A percentile compares a stretch with the other conserved stretches of the same genome.
These are phyloP conservation scores for Xylota sylvarum DNA, from an alignment of 2,888 invertebrate species.

Conservation along the genomic window DNA sequence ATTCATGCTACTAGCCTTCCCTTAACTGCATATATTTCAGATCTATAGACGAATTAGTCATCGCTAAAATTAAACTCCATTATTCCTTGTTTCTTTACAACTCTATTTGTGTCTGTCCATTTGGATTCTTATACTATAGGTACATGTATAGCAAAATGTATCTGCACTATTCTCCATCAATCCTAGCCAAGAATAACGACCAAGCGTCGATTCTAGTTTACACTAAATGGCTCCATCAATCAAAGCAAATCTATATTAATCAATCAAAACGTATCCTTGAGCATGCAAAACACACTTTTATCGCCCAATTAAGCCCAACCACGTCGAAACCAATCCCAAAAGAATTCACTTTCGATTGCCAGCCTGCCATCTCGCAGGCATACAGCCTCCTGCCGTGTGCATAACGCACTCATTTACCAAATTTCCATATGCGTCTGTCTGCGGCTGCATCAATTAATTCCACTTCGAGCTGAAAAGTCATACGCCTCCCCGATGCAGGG, in stretches of 20 bases:
- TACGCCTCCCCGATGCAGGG: slow-evolving; percentile 28
- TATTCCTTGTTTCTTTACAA: not conserved
- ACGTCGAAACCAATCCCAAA: slow-evolving; percentile 48
- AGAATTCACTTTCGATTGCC: slow-evolving; percentile 73
- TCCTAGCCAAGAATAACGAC: not conserved
- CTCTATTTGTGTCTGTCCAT: not conserved
- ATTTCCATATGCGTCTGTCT: slow-evolving; percentile 57
- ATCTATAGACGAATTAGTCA: not conserved
- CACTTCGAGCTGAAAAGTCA: slow-evolving; percentile 36
- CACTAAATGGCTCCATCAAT: slow-evolving; percentile 42
- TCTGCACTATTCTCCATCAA: not conserved
- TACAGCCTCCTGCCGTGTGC: slow-evolving; percentile 44
- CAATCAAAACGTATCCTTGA: slow-evolving; percentile 55
- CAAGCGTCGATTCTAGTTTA: not conserved
- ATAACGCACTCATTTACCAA: slow-evolving; percentile 55
- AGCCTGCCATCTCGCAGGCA: not conserved
- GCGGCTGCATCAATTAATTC: slow-evolving; percentile 48
- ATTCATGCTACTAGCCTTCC: too few relatives aligned
- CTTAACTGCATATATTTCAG: too few relatives aligned
- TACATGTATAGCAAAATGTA: not conserved
- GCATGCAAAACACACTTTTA: slow-evolving; percentile 56
- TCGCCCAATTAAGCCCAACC: slow-evolving; percentile 68
- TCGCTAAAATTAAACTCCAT: not conserved
- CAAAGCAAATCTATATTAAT: slow-evolving; percentile 51
- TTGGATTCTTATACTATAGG: not conserved